Base-by-base conservation (phyloP, 2,888 invertebrate genomes). In the Coleophora deauratella region DNA sequence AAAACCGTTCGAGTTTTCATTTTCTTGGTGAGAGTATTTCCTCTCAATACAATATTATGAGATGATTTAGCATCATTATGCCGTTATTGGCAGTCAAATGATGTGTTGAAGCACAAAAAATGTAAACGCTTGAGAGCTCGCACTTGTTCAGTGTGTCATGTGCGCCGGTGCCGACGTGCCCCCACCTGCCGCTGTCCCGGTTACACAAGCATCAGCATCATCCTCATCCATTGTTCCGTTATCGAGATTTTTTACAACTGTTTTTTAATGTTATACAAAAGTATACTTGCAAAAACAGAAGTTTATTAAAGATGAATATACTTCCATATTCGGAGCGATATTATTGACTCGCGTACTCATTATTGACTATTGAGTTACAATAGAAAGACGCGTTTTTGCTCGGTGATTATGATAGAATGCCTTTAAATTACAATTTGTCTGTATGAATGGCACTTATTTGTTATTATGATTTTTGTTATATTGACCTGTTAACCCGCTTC, bases 1-100 rank as follows among this genome's bases (percentile, higher is more conserved):
- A 62, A 46, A 59, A 48, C 51, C 59, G 60, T 67, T 68, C 64
- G 69, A 66, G 67, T 66, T 75, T 75, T 72, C 66, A 59, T 70
- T 72, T 72, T 70, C 63, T 58, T 63, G 64, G 72, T 59, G 72
- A 74, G 68, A 73, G 71, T 73, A 66, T 72, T 75, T 71, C 67
- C 70, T 68, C 65, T 63, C 55, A 65, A 71, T 72, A 72, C 55
- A 64, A 70, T 72, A 72, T 59, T 67, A 69, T 59, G 51, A 57
- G 61, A 67, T 71, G 68, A 70, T 61, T 62, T 60, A 59, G 68
- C 67, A 63, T 47, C 55, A 51, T 62, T 60, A 68, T 66, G 66
- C 69, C 72, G 71, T 72, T 78, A 74, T 76, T 65, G 69, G 66
- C 66, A 77, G 74, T 75, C 68, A 73, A 75, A 75, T 74, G 60